These are phyloP conservation scores for Sitta carolinensis DNA, from an alignment of 2,797 vertebrate genomes.

Conservation along the genomic window DNA sequence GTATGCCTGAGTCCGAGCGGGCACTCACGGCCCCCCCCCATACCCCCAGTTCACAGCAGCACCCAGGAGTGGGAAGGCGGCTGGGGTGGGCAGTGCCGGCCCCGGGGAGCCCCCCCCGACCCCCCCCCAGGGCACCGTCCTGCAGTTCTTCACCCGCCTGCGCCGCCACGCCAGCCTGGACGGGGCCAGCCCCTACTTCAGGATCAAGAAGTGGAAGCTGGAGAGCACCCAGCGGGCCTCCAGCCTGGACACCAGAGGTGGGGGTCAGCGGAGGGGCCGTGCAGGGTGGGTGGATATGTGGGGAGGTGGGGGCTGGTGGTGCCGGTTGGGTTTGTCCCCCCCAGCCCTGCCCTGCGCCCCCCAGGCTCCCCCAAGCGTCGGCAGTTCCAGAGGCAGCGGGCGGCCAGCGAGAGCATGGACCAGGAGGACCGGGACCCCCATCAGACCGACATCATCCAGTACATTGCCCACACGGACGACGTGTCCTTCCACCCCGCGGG, in stretches of 20 bases:
- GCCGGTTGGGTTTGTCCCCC: neutral
- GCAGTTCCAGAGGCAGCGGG: conserved; percentile 96
- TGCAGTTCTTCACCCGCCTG: conserved; percentile 93
- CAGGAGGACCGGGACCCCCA: conserved; percentile 85
- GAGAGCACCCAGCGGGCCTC: conserved; percentile 93
- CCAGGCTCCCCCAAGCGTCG: conserved; percentile 92
- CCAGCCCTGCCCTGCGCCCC: neutral
- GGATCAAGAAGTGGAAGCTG: conserved; percentile 96
- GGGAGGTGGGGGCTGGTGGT: neutral
- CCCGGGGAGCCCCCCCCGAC: conserved; percentile 56
- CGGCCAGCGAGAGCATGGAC: conserved; percentile 96
- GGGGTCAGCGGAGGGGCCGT: neutral
- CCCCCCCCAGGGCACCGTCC: conserved; percentile 79
- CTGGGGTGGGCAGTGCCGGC: conserved; percentile 30
- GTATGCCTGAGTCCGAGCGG: rapidly evolving
- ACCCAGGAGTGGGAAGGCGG: conserved; percentile 60
- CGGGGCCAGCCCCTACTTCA: conserved; percentile 94
- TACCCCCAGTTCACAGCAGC: conserved; percentile 72
- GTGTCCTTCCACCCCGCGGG: conserved; percentile 77
- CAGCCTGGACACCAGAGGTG: conserved; percentile 95
- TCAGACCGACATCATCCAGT: conserved; percentile 92
- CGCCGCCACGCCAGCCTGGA: conserved; percentile 93
- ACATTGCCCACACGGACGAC: conserved; percentile 88
- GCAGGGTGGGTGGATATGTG: rapidly evolving
- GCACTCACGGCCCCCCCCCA: neutral